Base-by-base conservation (phyloP, 2,888 invertebrate species). In the Patella caerulea region DNA sequence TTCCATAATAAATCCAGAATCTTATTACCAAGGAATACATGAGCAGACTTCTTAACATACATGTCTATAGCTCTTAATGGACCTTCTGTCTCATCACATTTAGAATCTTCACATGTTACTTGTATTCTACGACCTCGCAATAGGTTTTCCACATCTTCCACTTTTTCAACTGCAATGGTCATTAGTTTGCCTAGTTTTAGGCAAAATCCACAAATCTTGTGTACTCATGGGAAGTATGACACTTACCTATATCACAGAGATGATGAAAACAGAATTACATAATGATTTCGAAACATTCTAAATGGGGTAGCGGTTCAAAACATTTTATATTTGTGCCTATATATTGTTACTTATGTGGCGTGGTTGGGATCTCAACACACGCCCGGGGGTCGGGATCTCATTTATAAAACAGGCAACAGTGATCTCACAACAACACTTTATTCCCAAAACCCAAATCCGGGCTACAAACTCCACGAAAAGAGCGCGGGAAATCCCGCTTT, bases 11-110 rank as follows among this genome's bases (percentile, higher is more conserved):
- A 45, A 45, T 45, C 34, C 5, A 45, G 34, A 45, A 45, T 45
- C 34, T 24, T 24, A 24, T 65, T 65, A 65, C 65, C 65, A 65
- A 65, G 65, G 74, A 90, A 90, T 1, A 88, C 85, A 74, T 88
- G 79, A 2, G 86, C 86, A 11, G 74, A 71, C 34, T 79, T 79
- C 3, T 85, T 73, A 11, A 81, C 74, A 81, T 85, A 86, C 85
- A 88, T 84, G 59, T 88, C 85, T 54, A 89, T 84, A 45, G 88
- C 89, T 9, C 79, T 84, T 11, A 89, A 79, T 0, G 89, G 89
- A 0, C 86, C 89, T 56, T 79, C 77, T 0, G 83, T 86, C 12
- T 88, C 88, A 7, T 87, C 87, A 69, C 88, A 89, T 45, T 82
- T 78, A 0, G 88, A 87, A 78, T 89, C 88, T 1, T 80, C 78